Conservation (phyloP, 2,888 invertebrate genomes). For the Fabriciana adippe region DNA sequence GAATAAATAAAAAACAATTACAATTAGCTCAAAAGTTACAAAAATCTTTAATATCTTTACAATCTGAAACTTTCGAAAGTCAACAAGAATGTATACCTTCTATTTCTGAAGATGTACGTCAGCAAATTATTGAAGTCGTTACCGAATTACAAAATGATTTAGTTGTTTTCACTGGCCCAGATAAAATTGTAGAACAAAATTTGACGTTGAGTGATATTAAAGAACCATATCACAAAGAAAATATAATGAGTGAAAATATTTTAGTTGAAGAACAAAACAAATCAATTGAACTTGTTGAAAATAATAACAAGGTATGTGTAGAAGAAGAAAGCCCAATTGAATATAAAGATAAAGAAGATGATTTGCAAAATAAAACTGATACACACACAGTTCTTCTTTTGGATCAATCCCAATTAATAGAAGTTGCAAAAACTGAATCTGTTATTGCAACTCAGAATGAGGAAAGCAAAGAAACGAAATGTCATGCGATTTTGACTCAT, state of each 20-base stretch:
- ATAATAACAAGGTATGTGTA: background rate
- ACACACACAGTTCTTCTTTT: background rate
- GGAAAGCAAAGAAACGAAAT: background rate
- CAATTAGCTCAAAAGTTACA: conserved; percentile 56
- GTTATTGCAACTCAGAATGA: background rate
- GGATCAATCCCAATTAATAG: background rate
- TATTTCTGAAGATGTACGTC: conserved; percentile 48
- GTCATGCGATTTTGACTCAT: background rate
- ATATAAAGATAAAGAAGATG: background rate
- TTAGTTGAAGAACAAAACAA: background rate
- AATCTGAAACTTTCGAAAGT: conserved; percentile 55
- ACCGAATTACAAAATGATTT: conserved; percentile 60
- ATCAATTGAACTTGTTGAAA: background rate
- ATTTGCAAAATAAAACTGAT: background rate
- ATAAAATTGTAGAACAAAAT: conserved; percentile 4
- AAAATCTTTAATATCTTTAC: conserved; percentile 52
- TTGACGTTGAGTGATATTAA: conserved; percentile 31
- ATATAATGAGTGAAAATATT: background rate
- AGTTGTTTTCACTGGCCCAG: conserved; percentile 48
- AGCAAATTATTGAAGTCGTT: conserved; percentile 54
- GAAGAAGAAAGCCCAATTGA: background rate
- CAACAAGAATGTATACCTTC: conserved; percentile 51
- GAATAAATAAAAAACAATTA: conserved; percentile 44
- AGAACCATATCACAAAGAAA: background rate
- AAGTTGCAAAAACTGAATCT: background rate